A percentile compares a stretch with the other conserved stretches of the same genome.
Evolutionary conservation across 23 tunicate genomes (phyloP).

Genomic region (Halocynthia aurantium): DNA sequence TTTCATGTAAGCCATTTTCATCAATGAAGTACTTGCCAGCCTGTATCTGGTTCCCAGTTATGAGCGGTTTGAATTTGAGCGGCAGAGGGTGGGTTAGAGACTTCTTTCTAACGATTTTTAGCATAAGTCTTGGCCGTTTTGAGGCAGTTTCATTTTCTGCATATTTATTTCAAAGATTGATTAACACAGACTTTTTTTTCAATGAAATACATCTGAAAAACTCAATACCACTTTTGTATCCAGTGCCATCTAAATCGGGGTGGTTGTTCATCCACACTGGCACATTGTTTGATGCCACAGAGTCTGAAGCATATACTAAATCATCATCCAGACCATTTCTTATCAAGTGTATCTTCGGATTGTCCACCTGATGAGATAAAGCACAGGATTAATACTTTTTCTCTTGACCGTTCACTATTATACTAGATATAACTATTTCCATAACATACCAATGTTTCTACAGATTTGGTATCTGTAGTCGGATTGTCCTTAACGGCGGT

Average conservation of each 20-base stretch:
- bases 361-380: no score
- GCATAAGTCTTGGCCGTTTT: background rate
- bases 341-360: no score
- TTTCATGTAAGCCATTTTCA: no score
- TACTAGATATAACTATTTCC: background rate
- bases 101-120: no score
- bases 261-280: conserved; percentile 44
- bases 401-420: background rate
- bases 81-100: no score
- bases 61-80: no score
- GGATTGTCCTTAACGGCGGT: background rate
- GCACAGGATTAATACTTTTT: no score
- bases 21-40: no score
- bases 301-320: conserved; percentile 43
- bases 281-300: conserved; percentile 31
- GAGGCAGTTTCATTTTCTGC: background rate
- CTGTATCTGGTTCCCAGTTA: no score
- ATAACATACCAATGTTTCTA: background rate
- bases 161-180: background rate
- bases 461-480: background rate
- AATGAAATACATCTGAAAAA: background rate
- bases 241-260: background rate
- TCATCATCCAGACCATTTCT: conserved; percentile 37
- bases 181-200: background rate
- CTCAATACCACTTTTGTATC: conserved; percentile 1